Base-by-base conservation (phyloP, 2,888 invertebrate species). In the Orthosia cruda region DNA sequence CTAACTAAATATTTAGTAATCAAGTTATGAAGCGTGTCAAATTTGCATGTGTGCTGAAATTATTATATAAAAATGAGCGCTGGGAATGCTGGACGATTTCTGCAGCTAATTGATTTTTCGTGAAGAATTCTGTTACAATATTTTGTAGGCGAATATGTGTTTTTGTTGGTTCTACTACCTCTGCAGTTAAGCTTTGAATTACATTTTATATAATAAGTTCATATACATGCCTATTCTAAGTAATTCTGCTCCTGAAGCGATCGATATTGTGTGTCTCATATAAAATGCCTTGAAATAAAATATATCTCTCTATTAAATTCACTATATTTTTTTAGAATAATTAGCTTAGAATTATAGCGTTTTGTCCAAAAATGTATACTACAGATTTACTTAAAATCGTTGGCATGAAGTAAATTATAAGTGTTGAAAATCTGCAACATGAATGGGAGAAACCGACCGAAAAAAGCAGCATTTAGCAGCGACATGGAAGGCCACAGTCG, bases 1-100 rank as follows among this genome's bases (percentile, higher is more conserved):
- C 66, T 61, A 55, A 61, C 62, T 52, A 52, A 58, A 76, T 54
- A 63, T 80, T 61, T 65, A 26, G 74, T 68, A 70, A 71, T 61
- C 23, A 62, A 76, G 83, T 86, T 78, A 84, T 76, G 81, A 89
- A 83, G 84, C 83, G 72, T 77, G 65, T 80, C 84, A 70, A 58
- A 57, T 59, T 80, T 68, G 82, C 81, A 80, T 69, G 75, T 68
- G 40, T 66, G 47, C 20, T 68, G 26, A 68, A 58, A 49, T 72
- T 52, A n/a, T 12, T 32, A 5, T 45, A 61, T 62, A 50, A 32
- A 58, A 58, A n/a, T 68, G 18, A 47, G 16, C 9, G 61, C 15
- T 40, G 52, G 65, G 57, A 75, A 80, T 84, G 47, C 69, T 50
- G 18, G 20, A 26, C 13, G 40, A 26, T 57, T 57, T 62, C 3